These are phyloP conservation scores for Podarcis lilfordi DNA, from an alignment of 2,797 vertebrate genomes.

Conservation along the genomic window DNA sequence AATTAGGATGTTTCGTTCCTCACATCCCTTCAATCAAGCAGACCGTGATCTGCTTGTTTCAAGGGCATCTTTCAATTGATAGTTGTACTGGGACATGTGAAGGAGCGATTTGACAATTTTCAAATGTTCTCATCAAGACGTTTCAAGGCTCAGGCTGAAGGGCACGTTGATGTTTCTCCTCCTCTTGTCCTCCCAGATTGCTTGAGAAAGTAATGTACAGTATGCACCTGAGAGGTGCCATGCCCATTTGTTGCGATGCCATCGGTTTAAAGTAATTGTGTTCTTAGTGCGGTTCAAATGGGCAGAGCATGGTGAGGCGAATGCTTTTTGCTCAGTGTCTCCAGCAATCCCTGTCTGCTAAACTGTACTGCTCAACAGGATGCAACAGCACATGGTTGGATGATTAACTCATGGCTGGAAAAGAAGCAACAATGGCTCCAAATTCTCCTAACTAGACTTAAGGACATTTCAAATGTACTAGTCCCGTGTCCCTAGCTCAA, in stretches of 20 bases:
- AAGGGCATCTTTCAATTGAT: constrained; percentile 2
- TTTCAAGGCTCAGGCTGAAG: constrained; percentile 2
- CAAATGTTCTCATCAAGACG: background rate
- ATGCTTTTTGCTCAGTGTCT: background rate
- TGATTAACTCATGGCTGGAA: background rate
- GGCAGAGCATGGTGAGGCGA: background rate
- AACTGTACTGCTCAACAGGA: background rate
- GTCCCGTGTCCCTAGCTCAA: no score
- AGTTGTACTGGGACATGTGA: background rate
- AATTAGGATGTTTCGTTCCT: constrained; percentile 1
- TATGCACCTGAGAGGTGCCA: no score
- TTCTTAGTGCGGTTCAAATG: background rate
- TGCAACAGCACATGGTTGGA: background rate
- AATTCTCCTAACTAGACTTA: background rate
- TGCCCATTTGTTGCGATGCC: background rate
- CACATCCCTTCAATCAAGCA: constrained; percentile 2
- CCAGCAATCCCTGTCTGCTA: background rate
- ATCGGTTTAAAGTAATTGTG: background rate
- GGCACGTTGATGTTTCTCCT: background rate
- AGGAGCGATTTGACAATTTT: background rate
- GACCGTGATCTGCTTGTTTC: background rate
- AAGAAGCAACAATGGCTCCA: background rate
- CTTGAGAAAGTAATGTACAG: background rate
- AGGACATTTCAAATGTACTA: background rate
- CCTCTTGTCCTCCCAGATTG: background rate